Conservation (phyloP, 2,113 vertebrate genomes). For the Rhizomys pruinosus region DNA sequence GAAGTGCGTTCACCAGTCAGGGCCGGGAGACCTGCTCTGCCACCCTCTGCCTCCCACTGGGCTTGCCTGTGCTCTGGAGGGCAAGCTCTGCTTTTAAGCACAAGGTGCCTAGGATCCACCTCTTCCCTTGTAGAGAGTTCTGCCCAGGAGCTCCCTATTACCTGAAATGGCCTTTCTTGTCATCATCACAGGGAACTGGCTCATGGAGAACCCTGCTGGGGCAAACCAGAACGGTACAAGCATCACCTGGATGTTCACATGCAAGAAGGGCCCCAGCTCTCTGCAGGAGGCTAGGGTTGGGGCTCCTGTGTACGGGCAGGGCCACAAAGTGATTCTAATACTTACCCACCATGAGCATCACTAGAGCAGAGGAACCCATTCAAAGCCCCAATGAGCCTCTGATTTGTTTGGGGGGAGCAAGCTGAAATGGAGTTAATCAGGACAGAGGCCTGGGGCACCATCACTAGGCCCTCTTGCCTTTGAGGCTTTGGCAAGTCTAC, state of each 20-base stretch:
- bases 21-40: background rate
- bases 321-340: background rate
- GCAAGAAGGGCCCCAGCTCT: rapidly evolving
- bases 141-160: background rate
- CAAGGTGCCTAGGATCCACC: background rate
- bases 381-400: background rate
- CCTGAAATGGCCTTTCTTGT: background rate
- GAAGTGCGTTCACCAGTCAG: rapidly evolving
- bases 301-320: background rate
- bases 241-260: background rate
- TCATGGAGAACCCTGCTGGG: background rate
- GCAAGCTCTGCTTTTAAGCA: background rate
- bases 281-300: background rate
- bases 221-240: background rate
- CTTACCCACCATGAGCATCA: background rate
- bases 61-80: background rate
- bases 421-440: background rate
- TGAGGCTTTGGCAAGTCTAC: background rate
- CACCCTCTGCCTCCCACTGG: rapidly evolving
- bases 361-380: background rate
- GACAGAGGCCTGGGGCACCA: background rate
- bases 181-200: background rate
- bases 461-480: background rate
- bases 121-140: background rate
- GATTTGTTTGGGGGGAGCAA: background rate